These are phyloP conservation scores for Euphonia xanthogaster DNA, from an alignment of 2,797 vertebrate genomes.

Conservation along the genomic window DNA sequence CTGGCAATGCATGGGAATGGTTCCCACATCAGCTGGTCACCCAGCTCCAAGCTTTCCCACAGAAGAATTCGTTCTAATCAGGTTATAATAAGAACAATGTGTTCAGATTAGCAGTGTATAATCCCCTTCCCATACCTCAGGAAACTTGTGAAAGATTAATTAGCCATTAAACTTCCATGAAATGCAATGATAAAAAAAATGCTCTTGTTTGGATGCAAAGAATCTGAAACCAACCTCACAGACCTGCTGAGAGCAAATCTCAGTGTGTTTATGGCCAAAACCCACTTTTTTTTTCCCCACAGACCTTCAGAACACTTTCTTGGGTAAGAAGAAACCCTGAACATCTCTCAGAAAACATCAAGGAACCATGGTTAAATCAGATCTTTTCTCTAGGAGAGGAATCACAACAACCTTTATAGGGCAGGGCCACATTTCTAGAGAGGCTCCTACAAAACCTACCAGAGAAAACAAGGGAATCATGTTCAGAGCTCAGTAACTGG, in stretches of 20 bases:
- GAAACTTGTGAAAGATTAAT: slow-evolving; percentile 58
- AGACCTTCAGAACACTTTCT: background rate
- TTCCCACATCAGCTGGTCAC: slow-evolving; percentile 41
- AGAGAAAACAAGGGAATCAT: background rate
- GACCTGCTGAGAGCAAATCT: background rate
- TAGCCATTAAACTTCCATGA: slow-evolving; percentile 41
- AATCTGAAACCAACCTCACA: background rate
- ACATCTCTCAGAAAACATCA: background rate
- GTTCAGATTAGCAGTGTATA: slow-evolving; percentile 56
- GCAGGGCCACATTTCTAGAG: background rate
- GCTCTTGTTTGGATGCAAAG: background rate
- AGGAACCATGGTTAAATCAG: background rate
- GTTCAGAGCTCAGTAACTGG: background rate
- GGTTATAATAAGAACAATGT: slow-evolving; percentile 62
- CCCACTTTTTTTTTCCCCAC: fast-evolving
- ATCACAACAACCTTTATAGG: background rate
- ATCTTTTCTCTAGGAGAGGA: background rate
- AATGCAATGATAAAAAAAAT: background rate
- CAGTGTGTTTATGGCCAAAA: background rate
- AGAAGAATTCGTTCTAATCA: slow-evolving; percentile 51
- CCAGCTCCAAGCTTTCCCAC: slow-evolving; percentile 32
- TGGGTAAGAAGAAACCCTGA: background rate
- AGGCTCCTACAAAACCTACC: background rate
- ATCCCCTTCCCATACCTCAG: slow-evolving; percentile 55
- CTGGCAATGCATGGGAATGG: slow-evolving; percentile 23